phyloP scores from a whole-genome alignment of 2,113 vertebrate species.

The Furnarius figulus region DNA sequence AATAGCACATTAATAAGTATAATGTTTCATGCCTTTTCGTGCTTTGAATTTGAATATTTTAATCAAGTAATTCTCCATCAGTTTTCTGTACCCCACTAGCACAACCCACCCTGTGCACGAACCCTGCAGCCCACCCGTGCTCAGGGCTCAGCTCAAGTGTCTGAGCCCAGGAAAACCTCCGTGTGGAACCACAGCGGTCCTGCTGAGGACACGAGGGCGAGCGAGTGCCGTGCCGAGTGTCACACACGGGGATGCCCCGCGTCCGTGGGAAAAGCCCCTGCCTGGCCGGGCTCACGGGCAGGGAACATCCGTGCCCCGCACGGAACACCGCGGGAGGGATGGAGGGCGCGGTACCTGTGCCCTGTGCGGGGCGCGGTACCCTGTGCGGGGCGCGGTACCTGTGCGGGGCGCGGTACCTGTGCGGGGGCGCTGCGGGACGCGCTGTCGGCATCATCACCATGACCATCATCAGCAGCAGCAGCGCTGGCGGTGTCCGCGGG shows the following conservation, averaged over 20 bases:
- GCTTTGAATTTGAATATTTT: background rate
- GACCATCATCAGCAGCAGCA: background rate
- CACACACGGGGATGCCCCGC: no score
- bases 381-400: background rate
- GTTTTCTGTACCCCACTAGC: background rate
- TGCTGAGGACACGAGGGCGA: background rate
- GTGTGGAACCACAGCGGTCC: background rate
- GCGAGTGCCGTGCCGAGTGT: background rate
- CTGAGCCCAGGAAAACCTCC: background rate
- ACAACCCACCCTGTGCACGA: accelerated
- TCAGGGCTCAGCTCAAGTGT: background rate
- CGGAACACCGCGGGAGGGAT: no score
- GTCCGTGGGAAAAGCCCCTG: background rate
- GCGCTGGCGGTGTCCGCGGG: background rate
- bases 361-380: no score
- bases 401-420: background rate
- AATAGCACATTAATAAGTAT: background rate
- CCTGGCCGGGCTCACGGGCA: background rate
- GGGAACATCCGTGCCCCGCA: no score
- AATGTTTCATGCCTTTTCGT: background rate
- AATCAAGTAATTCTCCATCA: background rate
- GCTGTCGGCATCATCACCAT: background rate
- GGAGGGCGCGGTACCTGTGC: background rate
- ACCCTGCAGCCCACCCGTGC: accelerated
- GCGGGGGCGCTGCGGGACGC: background rate